Evolutionary conservation across 2,113 vertebrate species (phyloP).

Genomic region (Trematocara nigrifrons): DNA sequence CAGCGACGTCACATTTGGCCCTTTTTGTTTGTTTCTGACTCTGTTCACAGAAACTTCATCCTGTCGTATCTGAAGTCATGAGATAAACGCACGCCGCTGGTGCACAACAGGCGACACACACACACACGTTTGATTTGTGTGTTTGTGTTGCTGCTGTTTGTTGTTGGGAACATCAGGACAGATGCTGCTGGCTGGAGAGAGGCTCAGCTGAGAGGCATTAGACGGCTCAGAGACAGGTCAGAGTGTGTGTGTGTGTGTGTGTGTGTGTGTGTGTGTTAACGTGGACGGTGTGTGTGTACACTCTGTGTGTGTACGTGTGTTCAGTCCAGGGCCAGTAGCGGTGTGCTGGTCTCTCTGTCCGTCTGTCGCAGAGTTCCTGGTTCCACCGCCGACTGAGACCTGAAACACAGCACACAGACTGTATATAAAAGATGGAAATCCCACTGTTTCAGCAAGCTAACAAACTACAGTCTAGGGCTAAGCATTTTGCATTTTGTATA

Average conservation of each 20-base stretch:
- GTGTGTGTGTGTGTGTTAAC: background rate
- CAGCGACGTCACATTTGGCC: background rate
- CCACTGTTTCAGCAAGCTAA: background rate
- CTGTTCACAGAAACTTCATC: background rate
- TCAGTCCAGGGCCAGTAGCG: conserved; percentile 61
- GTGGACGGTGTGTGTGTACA: background rate
- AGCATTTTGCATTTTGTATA: too few relatives aligned
- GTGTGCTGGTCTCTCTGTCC: conserved; percentile 56
- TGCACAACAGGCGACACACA: background rate
- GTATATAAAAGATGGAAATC: background rate
- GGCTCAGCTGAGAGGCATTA: conserved; percentile 16
- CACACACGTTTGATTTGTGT: background rate
- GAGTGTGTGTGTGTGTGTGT: background rate
- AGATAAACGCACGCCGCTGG: background rate
- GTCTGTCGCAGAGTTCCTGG: conserved; percentile 45
- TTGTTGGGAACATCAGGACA: conserved; percentile 2
- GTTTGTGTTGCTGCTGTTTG: background rate
- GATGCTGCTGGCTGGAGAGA: conserved; percentile 8
- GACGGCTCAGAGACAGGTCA: conserved; percentile 38
- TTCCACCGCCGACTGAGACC: conserved; percentile 61
- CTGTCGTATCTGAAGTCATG: background rate
- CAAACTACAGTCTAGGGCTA: background rate
- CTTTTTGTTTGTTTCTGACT: background rate
- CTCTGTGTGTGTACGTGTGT: background rate
- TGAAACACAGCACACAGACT: background rate